Evolutionary conservation across 2,888 invertebrate species (phyloP), one percentile per base, ranked within the genome.

Genomic region (Eupithecia abbreviata): DNA sequence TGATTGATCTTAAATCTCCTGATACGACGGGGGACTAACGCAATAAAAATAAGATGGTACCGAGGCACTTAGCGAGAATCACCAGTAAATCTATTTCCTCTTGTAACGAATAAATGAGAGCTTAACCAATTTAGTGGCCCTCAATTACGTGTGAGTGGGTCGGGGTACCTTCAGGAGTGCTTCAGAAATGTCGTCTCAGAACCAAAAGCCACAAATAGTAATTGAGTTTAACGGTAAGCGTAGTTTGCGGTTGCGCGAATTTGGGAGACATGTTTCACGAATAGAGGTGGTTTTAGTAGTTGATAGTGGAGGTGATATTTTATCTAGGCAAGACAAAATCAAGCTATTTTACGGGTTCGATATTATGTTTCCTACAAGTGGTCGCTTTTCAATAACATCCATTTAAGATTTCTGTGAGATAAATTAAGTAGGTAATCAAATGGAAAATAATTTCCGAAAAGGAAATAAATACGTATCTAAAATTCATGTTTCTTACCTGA

Each of bases 61-160:
- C 82, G 82, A 83, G 86, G 87, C 89, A 87, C 89, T 90, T 89
- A 88, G 84, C 83, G 85, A 82, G 84, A 90, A 91, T 89, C 84
- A 84, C 78, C 77, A 82, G 89, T 89, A 89, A 68, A 90, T 91
- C 89, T 89, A 90, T 91, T 90, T 90, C 84, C 85, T 84, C 80
- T 82, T 82, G 84, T 85, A 86, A 88, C 87, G 85, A 86, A 89
- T 88, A 89, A 90, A 87, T 85, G 85, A 87, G 86, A 87, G 88
- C 87, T 89, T 86, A 89, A 88, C 88, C 89, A 90, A 90, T 90
- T 90, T 88, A 87, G 85, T 86, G 89, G 87, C 85, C 86, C 86
- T 85, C 88, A 88, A 89, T 90, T 89, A 90, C 84, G 75, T 81
- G 78, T 80, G 83, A 82, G 84, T 84, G 82, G 83, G 80, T 77